A percentile compares a stretch with the other conserved stretches of the same genome.
Evolutionary conservation across 1,140 invertebrate genomes (phyloP).

Genomic region (Bombyx mandarina): DNA sequence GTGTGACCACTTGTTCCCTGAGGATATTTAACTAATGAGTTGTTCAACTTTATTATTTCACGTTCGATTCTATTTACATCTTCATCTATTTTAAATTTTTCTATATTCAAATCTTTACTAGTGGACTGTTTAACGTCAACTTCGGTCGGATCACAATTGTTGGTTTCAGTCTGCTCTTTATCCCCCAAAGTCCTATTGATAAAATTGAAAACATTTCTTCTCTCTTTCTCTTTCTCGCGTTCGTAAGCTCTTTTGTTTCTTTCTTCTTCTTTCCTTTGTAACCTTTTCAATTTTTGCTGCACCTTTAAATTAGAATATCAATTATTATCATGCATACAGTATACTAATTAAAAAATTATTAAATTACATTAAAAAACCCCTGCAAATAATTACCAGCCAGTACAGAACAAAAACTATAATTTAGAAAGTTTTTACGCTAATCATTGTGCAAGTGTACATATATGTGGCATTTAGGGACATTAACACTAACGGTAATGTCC

Average conservation of each 20-base stretch:
- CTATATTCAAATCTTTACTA: constrained; percentile 80
- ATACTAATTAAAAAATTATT: no score
- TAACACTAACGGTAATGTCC: no score
- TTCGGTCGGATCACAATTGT: constrained; percentile 14
- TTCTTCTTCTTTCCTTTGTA: constrained; percentile 76
- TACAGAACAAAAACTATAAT: no score
- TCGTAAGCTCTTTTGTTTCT: constrained; percentile 75
- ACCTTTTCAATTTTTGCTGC: constrained; percentile 77
- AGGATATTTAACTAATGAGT: constrained; percentile 74
- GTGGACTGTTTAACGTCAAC: constrained; percentile 73
- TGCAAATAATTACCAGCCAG: no score
- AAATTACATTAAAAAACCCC: no score
- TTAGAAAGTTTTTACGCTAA: no score
- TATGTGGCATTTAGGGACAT: no score
- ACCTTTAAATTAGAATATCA: constrained; percentile 69
- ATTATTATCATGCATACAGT: no score
- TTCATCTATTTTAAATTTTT: constrained; percentile 81
- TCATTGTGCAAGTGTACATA: no score
- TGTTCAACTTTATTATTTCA: constrained; percentile 77
- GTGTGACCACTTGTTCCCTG: constrained; percentile 72
- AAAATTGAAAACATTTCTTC: constrained; percentile 84
- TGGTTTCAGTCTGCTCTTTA: constrained; percentile 25
- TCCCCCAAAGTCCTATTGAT: constrained; percentile 79
- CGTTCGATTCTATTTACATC: constrained; percentile 78
- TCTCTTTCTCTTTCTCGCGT: constrained; percentile 70